Evolutionary conservation across 2,888 invertebrate genomes (phyloP).

Genomic region (Dryobota labecula): DNA sequence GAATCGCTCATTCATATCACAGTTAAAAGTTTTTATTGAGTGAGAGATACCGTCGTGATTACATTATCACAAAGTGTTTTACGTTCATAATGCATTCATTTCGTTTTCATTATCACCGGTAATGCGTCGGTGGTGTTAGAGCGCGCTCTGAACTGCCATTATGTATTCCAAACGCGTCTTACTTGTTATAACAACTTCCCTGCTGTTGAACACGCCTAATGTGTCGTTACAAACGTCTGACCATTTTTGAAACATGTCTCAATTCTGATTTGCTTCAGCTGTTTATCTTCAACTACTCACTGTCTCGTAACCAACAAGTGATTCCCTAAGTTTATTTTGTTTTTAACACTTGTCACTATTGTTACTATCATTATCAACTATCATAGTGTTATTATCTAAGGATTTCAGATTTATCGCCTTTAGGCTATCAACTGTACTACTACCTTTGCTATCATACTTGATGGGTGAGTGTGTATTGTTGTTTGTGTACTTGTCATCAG

Average conservation of each 20-base stretch:
- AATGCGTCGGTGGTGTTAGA: constrained; percentile 76
- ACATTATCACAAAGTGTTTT: constrained; percentile 66
- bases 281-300: constrained; percentile 50
- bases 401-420: constrained; percentile 64
- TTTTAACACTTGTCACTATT: constrained; percentile 65
- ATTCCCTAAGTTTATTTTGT: constrained; percentile 59
- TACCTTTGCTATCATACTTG: constrained; percentile 50
- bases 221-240: constrained; percentile 70
- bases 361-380: constrained; percentile 70
- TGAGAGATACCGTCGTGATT: constrained; percentile 68
- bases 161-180: constrained; percentile 81
- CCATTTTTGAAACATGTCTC: constrained; percentile 66
- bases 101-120: constrained; percentile 80
- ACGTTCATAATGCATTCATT: constrained; percentile 74
- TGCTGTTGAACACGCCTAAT: constrained; percentile 77
- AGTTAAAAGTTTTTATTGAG: constrained; percentile 67
- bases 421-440: constrained; percentile 70
- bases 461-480: constrained; percentile 65
- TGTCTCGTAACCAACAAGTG: constrained; percentile 20
- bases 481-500: constrained; percentile 61
- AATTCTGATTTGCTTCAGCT: constrained; percentile 70
- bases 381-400: constrained; percentile 70
- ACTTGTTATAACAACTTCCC: constrained; percentile 83
- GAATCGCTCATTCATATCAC: constrained; percentile 58
- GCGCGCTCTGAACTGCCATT: constrained; percentile 77